Evolutionary conservation across 92 coral and sea anemone genomes (phyloP).

Genomic region (Paragorgia papillata): DNA sequence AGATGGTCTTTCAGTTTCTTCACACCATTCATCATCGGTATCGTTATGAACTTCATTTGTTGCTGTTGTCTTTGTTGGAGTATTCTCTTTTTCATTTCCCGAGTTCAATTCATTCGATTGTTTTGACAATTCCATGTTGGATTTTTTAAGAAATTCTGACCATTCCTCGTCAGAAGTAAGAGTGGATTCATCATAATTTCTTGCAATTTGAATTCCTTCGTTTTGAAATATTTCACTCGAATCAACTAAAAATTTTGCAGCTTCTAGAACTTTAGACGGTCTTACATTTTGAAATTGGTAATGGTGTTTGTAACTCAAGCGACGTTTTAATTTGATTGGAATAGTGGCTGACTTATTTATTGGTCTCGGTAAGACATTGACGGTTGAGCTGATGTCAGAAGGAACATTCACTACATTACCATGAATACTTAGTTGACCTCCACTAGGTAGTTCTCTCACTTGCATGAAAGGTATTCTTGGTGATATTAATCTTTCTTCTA

Average conservation of each 20-base stretch:
- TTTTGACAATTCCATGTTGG: not conserved
- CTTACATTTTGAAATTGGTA: slow-evolving; percentile 64
- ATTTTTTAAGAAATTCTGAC: slow-evolving; percentile 24
- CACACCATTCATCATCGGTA: slow-evolving; percentile 64
- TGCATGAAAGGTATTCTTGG: slow-evolving; percentile 52
- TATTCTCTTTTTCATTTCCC: not conserved
- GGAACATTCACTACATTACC: too few relatives aligned
- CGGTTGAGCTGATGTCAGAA: slow-evolving; percentile 57
- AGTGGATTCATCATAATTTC: slow-evolving; percentile 28
- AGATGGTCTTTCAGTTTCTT: slow-evolving; percentile 65
- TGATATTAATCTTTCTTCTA: slow-evolving; percentile 47
- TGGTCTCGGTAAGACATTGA: slow-evolving; percentile 51
- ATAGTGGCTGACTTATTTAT: slow-evolving; percentile 57
- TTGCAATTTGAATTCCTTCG: slow-evolving; percentile 65
- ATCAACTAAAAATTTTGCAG: slow-evolving; percentile 63
- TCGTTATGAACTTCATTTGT: slow-evolving; percentile 28
- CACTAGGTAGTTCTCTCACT: too few relatives aligned
- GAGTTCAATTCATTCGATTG: not conserved
- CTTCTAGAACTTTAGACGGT: slow-evolving; percentile 56
- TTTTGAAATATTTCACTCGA: slow-evolving; percentile 63
- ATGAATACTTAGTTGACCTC: too few relatives aligned
- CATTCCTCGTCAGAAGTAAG: slow-evolving; percentile 21
- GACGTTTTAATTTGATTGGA: slow-evolving; percentile 52
- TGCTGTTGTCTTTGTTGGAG: not conserved
- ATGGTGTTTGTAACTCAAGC: slow-evolving; percentile 59